phyloP scores from a whole-genome alignment of 2,113 vertebrate species.

The human (Homo sapiens) region GRCh38 chr11:104620001-104620500 shows the following conservation, averaged over 20 bases:
- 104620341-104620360: background rate
- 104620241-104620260: background rate
- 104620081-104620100: background rate
- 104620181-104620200: background rate
- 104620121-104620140: background rate
- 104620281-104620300: accelerated
- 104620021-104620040: background rate
- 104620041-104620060: background rate
- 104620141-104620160: background rate
- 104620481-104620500: background rate
- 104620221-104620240: background rate
- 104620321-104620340: background rate
- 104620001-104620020: background rate
- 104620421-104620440: background rate
- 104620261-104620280: background rate
- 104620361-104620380: background rate
- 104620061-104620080: background rate
- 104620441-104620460: no score
- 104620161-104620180: background rate
- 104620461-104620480: no score
- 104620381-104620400: background rate
- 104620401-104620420: accelerated
- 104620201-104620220: background rate
- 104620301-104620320: background rate
- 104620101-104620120: background rate